phyloP scores from a whole-genome alignment of 2,113 vertebrate genomes.

The Isichthys henryi region DNA sequence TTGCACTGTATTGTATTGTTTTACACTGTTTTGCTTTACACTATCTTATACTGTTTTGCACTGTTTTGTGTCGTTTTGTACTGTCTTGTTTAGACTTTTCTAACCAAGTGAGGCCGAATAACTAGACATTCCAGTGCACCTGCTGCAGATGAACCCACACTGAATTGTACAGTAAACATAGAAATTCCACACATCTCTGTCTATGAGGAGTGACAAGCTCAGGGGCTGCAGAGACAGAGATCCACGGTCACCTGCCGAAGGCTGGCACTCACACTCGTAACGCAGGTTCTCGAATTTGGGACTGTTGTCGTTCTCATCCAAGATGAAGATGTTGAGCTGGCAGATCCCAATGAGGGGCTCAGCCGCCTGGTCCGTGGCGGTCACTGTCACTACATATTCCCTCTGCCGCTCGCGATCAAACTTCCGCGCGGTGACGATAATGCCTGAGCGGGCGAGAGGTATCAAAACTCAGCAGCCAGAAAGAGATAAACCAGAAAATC shows the following conservation, averaged over 20 bases:
- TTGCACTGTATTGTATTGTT: neutral
- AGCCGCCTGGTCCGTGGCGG: constrained; percentile 75
- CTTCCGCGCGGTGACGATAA: constrained; percentile 68
- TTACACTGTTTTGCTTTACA: neutral
- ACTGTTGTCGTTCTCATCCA: constrained; percentile 85
- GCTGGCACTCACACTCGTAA: constrained; percentile 75
- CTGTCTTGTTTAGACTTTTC: neutral
- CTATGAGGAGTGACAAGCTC: neutral
- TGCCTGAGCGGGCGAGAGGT: constrained; percentile 48
- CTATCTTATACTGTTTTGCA: neutral
- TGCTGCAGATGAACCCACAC: neutral
- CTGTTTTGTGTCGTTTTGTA: neutral
- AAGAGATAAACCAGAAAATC: neutral
- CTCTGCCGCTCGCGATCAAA: constrained; percentile 81
- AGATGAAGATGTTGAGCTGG: constrained; percentile 75
- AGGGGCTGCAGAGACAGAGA: neutral
- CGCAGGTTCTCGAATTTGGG: constrained; percentile 81
- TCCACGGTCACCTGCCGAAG: neutral
- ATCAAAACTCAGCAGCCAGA: neutral
- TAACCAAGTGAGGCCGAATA: neutral
- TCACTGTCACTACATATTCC: constrained; percentile 78
- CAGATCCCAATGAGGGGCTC: constrained; percentile 82
- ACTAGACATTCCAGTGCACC: neutral
- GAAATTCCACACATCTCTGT: neutral
- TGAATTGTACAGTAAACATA: neutral